Percentiles rank a stretch among this genome's conserved stretches.
Evolutionary conservation across 2,888 invertebrate genomes (phyloP).

Genomic region (Macrophya annulata): DNA sequence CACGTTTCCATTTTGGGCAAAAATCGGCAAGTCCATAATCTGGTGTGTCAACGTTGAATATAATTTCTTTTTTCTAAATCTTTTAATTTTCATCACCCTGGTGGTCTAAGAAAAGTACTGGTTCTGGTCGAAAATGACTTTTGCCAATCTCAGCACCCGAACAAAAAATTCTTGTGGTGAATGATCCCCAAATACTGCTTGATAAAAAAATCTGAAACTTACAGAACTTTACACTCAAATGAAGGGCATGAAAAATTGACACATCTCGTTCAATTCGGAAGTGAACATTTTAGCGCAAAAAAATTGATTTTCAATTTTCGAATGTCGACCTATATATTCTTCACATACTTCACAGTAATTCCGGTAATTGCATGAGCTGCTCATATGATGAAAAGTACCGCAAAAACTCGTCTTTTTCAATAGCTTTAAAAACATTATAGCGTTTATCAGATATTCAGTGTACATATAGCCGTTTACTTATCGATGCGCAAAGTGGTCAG

Average conservation of each 20-base stretch:
- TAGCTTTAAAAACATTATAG: neutral
- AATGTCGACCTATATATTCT: neutral
- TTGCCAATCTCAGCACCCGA: neutral
- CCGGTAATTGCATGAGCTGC: neutral
- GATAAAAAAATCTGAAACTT: too few relatives aligned
- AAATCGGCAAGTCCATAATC: neutral
- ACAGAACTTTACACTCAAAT: too few relatives aligned
- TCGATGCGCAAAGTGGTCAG: slow-evolving; percentile 37
- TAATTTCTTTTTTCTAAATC: too few relatives aligned
- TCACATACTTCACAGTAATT: neutral
- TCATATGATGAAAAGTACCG: neutral
- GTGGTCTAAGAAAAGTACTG: neutral
- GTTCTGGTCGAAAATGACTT: neutral
- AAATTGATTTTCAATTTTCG: neutral
- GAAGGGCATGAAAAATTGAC: neutral
- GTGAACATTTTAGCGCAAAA: neutral
- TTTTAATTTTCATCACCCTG: neutral
- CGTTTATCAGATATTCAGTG: neutral
- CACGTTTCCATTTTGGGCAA: neutral
- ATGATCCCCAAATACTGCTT: too few relatives aligned
- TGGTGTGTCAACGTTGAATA: neutral
- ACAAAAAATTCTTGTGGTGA: neutral
- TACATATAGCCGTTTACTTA: slow-evolving; percentile 19
- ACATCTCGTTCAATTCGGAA: neutral
- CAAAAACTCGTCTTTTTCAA: neutral